Conservation (phyloP, 2,797 vertebrate genomes). For the Microctenopoma stevenorrisi region DNA sequence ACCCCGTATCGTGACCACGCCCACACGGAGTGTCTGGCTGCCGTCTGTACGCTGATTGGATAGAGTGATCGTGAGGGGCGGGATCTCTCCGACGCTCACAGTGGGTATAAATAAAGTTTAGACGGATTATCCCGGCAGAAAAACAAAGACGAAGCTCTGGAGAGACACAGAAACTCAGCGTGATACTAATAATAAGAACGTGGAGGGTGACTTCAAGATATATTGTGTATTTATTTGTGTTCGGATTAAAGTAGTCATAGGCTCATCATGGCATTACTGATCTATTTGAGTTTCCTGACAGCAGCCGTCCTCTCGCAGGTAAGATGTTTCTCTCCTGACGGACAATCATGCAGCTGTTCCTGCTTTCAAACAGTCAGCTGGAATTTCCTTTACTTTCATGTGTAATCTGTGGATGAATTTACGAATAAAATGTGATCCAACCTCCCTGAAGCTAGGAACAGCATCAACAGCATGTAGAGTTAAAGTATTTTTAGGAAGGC, state of each 20-base stretch:
- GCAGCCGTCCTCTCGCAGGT: constrained; percentile 74
- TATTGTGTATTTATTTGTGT: constrained; percentile 19
- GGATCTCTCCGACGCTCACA: constrained; percentile 8
- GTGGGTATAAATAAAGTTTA: constrained; percentile 60
- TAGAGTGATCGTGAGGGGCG: constrained; percentile 50
- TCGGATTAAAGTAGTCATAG: constrained; percentile 1
- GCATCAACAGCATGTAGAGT: too few species aligned
- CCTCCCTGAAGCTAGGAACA: too few species aligned
- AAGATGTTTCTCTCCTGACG: constrained; percentile 31
- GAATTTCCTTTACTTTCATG: not conserved
- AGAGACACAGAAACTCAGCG: not conserved
- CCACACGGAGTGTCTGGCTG: constrained; percentile 50
- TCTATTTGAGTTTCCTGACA: constrained; percentile 69
- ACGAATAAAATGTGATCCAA: not conserved
- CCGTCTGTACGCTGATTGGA: constrained; percentile 65
- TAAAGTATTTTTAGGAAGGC: too few species aligned
- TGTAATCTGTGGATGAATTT: not conserved
- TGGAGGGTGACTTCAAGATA: constrained; percentile 10
- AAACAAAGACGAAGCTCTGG: constrained; percentile 21
- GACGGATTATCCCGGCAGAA: constrained; percentile 1
- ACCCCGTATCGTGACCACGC: constrained; percentile 41
- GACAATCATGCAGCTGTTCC: not conserved
- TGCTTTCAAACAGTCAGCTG: not conserved
- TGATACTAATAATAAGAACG: constrained; percentile 5
- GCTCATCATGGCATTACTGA: constrained; percentile 64